These are phyloP conservation scores for Ramphastos sulfuratus DNA, from an alignment of 2,113 vertebrate species.

Conservation along the genomic window DNA sequence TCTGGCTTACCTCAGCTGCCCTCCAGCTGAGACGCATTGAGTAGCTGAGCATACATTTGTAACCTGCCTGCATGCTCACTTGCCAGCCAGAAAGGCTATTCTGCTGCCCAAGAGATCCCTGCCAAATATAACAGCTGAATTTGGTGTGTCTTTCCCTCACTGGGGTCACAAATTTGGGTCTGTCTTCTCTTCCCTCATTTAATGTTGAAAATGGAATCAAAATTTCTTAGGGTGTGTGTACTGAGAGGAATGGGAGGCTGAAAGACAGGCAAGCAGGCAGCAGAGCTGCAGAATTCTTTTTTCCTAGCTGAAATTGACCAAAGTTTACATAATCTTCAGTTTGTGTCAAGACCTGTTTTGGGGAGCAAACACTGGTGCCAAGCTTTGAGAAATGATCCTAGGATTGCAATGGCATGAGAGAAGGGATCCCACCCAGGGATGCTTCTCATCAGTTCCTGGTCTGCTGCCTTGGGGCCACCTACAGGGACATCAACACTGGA, in stretches of 20 bases:
- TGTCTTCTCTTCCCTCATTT: background rate
- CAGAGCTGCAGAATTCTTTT: background rate
- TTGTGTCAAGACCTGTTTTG: background rate
- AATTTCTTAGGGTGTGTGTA: background rate
- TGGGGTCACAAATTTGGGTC: background rate
- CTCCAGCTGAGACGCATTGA: background rate
- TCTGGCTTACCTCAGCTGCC: background rate
- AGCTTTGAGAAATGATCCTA: background rate
- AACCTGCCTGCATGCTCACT: background rate
- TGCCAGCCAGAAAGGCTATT: background rate
- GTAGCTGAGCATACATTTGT: background rate
- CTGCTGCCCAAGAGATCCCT: background rate
- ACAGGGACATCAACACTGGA: background rate
- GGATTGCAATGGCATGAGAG: background rate
- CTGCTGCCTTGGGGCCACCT: background rate
- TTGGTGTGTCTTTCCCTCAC: background rate
- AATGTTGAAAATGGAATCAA: background rate
- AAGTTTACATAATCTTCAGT: background rate
- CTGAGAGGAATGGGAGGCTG: background rate
- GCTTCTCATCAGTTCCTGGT: rapidly evolving
- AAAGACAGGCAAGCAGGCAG: background rate
- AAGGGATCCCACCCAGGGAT: background rate
- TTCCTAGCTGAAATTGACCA: background rate
- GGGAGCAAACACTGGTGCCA: background rate
- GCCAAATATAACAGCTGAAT: conserved; percentile 20